A percentile compares a stretch with the other conserved stretches of the same genome.
These are phyloP conservation scores for Saccostrea glomerata DNA, from an alignment of 1,140 invertebrate species.

Conservation along the genomic window DNA sequence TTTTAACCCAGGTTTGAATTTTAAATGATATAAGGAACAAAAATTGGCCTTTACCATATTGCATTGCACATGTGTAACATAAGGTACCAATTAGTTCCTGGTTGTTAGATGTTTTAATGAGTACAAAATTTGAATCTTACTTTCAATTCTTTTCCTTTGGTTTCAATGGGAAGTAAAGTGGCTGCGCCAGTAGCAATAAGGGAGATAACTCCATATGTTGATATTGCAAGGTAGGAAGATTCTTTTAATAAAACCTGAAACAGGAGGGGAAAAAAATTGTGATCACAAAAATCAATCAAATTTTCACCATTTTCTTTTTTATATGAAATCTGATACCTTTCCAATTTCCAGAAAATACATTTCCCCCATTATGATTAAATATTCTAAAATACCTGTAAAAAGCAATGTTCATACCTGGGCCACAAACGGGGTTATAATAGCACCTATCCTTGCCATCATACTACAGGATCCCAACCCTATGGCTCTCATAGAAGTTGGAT, in stretches of 20 bases:
- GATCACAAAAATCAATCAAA: neutral
- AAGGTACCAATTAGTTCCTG: neutral
- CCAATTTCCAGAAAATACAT: neutral
- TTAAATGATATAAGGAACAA: neutral
- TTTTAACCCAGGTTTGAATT: neutral
- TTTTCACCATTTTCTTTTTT: neutral
- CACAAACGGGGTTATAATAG: slow-evolving; percentile 95
- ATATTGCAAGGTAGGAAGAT: slow-evolving; percentile 76
- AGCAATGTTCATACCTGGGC: slow-evolving; percentile 86
- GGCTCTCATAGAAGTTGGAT: slow-evolving; percentile 92
- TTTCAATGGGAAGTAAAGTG: slow-evolving; percentile 78
- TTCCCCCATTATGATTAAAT: neutral
- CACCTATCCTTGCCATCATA: slow-evolving; percentile 93
- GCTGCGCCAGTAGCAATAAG: slow-evolving; percentile 74
- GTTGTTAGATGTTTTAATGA: too few species aligned
- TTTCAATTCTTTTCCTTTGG: slow-evolving; percentile 78
- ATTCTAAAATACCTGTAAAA: neutral
- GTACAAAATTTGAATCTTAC: slow-evolving; percentile 57
- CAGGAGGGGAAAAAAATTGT: too few species aligned
- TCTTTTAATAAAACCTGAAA: slow-evolving; percentile 75
- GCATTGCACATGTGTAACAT: neutral
- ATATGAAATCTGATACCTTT: neutral
- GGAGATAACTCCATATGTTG: slow-evolving; percentile 75
- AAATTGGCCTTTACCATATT: too few species aligned
- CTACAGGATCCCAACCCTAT: slow-evolving; percentile 94